Evolutionary conservation across 2,797 vertebrate genomes (phyloP).

Genomic region (Poecile montanus): DNA sequence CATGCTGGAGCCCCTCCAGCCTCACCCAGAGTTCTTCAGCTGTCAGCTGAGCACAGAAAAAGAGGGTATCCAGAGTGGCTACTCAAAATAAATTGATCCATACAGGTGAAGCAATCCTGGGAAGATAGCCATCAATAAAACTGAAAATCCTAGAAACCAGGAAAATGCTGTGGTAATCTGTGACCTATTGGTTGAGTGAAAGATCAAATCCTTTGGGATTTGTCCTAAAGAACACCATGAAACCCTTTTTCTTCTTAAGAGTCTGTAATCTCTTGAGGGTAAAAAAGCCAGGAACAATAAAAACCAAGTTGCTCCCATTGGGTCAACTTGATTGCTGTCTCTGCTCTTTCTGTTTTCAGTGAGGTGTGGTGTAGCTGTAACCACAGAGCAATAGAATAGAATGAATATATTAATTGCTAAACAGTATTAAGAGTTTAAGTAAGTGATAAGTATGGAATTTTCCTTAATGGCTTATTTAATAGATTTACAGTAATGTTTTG

Average conservation of each 20-base stretch:
- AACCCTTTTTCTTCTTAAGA: background rate
- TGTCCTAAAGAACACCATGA: background rate
- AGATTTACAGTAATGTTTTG: constrained; percentile 25
- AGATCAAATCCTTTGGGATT: background rate
- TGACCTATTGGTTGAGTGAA: background rate
- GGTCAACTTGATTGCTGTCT: background rate
- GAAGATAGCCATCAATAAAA: background rate
- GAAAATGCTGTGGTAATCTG: background rate
- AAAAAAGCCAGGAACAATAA: background rate
- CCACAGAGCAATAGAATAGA: background rate
- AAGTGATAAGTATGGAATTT: constrained; percentile 37
- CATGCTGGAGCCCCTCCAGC: background rate
- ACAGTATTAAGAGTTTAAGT: background rate
- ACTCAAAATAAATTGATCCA: background rate
- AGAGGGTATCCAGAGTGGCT: rapidly evolving
- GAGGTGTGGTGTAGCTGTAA: background rate
- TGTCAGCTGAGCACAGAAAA: background rate
- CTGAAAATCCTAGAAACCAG: background rate
- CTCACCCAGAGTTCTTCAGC: background rate
- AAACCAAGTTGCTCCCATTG: background rate
- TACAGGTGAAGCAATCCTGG: background rate
- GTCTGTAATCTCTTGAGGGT: background rate
- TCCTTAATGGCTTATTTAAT: constrained; percentile 43
- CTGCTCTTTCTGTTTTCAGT: background rate
- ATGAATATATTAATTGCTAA: constrained; percentile 27